phyloP scores from a whole-genome alignment of 2,888 invertebrate genomes.

The Hylaea fasciaria region DNA sequence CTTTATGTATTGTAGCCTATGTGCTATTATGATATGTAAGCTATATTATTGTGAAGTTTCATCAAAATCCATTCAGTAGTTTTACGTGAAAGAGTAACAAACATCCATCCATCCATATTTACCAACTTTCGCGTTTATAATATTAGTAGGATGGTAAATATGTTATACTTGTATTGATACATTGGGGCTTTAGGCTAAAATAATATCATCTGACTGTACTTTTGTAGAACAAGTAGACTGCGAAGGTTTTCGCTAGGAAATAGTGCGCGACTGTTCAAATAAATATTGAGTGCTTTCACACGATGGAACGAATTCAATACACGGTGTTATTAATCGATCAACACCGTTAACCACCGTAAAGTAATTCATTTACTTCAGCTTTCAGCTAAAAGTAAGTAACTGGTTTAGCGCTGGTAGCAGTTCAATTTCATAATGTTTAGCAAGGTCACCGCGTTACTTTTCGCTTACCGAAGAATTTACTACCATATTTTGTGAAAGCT shows the following conservation, averaged over 20 bases:
- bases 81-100: too few relatives aligned
- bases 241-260: conserved; percentile 71
- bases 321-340: conserved; percentile 15
- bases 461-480: neutral
- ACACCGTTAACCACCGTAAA: conserved; percentile 14
- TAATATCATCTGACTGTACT: too few relatives aligned
- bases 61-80: too few relatives aligned
- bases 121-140: too few relatives aligned
- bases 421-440: neutral
- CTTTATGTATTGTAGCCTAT: too few relatives aligned
- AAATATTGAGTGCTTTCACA: conserved; percentile 62
- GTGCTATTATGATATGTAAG: too few relatives aligned
- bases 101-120: too few relatives aligned
- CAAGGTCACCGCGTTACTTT: neutral
- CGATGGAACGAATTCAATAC: conserved; percentile 35
- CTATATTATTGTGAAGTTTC: too few relatives aligned
- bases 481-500: neutral
- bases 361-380: conserved; percentile 4
- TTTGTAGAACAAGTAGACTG: conserved; percentile 69
- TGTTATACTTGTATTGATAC: too few relatives aligned
- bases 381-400: neutral
- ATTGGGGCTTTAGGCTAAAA: too few relatives aligned
- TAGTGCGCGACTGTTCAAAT: conserved; percentile 66
- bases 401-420: neutral
- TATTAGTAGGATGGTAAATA: too few relatives aligned